A percentile compares a stretch with the other conserved stretches of the same genome.
Evolutionary conservation across 2,888 invertebrate genomes (phyloP).

Genomic region (Leptopilina drosophilae): DNA sequence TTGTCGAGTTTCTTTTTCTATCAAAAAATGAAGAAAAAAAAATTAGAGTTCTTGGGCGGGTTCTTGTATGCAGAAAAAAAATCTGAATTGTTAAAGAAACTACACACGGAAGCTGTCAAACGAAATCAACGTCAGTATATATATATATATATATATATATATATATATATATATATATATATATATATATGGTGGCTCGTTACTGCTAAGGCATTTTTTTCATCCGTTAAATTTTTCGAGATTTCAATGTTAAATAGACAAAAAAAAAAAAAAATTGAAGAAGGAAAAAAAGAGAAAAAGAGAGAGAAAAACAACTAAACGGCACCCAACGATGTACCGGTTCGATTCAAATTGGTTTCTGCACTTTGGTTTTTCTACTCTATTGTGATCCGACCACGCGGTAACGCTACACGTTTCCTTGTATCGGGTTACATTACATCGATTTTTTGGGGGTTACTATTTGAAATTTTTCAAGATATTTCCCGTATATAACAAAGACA

Average conservation of each 20-base stretch:
- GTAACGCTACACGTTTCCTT: conserved; percentile 64
- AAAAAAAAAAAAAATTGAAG: conserved; percentile 49
- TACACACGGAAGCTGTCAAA: conserved; percentile 72
- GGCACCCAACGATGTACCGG: conserved; percentile 58
- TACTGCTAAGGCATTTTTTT: conserved; percentile 59
- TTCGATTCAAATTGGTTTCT: conserved; percentile 70
- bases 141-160: too few species aligned
- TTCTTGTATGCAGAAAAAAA: conserved; percentile 45
- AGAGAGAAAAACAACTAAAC: conserved; percentile 4
- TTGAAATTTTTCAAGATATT: conserved; percentile 26
- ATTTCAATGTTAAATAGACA: conserved; percentile 58
- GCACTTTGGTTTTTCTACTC: conserved; percentile 61
- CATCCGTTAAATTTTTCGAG: conserved; percentile 55
- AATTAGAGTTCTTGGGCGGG: background rate
- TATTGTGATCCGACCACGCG: conserved; percentile 65
- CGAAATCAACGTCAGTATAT: conserved; percentile 65
- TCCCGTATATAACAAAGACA: background rate
- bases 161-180: too few species aligned
- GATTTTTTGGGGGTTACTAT: conserved; percentile 20
- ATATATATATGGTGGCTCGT: conserved; percentile 55
- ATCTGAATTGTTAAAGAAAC: conserved; percentile 49
- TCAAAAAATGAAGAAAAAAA: background rate
- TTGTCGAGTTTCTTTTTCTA: background rate
- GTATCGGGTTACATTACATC: conserved; percentile 65
- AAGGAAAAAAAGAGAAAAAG: too few species aligned